Conservation (phyloP, 2,888 invertebrate species). For the Actias luna region DNA sequence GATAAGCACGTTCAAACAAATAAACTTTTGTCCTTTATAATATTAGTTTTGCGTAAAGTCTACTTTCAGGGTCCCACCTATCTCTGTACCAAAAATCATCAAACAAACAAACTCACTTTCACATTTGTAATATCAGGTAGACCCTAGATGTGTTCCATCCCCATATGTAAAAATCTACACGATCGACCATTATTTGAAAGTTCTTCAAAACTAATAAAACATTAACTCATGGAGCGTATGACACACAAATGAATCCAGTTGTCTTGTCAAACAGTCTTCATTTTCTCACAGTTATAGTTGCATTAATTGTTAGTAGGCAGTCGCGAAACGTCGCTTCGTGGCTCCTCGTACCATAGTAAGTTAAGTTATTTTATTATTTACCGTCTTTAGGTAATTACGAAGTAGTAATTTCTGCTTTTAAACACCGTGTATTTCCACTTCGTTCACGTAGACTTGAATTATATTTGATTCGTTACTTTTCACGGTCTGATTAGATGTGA, state of each 20-base stretch:
- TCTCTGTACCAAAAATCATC: too few species aligned
- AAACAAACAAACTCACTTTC: too few species aligned
- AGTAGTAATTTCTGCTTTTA: neutral
- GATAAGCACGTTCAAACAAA: too few species aligned
- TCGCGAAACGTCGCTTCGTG: slow-evolving; percentile 3
- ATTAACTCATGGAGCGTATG: slow-evolving; percentile 38
- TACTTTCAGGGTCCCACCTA: too few species aligned
- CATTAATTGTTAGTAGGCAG: slow-evolving; percentile 39
- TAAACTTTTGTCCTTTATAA: too few species aligned
- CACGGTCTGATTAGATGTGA: too few species aligned
- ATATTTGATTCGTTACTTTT: too few species aligned
- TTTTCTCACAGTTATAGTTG: slow-evolving; percentile 44
- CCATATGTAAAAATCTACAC: too few species aligned
- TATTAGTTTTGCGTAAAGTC: too few species aligned
- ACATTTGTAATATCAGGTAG: too few species aligned
- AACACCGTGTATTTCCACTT: neutral
- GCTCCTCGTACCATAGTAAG: neutral
- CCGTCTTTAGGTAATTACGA: neutral
- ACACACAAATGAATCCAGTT: slow-evolving; percentile 43
- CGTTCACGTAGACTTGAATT: too few species aligned
- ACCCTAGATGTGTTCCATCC: too few species aligned
- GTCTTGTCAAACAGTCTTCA: slow-evolving; percentile 34
- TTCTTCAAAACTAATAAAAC: slow-evolving; percentile 27
- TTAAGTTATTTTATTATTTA: neutral
- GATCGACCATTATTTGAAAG: neutral